Conservation (phyloP, 1,140 invertebrate species). For the Bombus pascuorum region DNA sequence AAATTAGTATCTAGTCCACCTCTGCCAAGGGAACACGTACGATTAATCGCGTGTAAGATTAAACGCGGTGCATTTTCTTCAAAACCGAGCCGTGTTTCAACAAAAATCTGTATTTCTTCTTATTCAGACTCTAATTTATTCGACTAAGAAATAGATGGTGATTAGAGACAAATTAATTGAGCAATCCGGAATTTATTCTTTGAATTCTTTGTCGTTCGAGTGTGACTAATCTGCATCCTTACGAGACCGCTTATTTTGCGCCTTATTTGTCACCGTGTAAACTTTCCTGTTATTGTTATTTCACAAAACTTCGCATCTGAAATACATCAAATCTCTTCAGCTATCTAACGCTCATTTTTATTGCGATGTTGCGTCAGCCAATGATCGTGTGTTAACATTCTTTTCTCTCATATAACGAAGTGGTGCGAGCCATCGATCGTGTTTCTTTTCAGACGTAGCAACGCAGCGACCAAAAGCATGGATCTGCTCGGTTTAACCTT, state of each 20-base stretch:
- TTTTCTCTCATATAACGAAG: neutral
- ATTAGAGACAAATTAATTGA: too few species aligned
- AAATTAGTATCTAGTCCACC: neutral
- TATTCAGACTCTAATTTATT: neutral
- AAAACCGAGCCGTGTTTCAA: too few species aligned
- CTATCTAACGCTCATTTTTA: neutral
- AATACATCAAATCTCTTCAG: too few species aligned
- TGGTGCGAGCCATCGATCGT: neutral
- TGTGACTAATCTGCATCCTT: too few species aligned
- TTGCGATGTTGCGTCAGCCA: neutral
- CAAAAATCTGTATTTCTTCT: neutral
- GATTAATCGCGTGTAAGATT: too few species aligned
- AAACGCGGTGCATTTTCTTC: neutral
- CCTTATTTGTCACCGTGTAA: rapidly evolving
- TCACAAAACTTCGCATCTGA: neutral
- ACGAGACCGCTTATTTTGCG: too few species aligned
- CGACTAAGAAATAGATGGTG: neutral
- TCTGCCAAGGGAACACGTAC: neutral
- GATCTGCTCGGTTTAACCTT: slow-evolving; percentile 57
- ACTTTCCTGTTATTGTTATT: too few species aligned
- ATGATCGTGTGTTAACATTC: too few species aligned
- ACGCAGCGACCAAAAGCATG: slow-evolving; percentile 32
- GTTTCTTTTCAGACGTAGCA: slow-evolving; percentile 37
- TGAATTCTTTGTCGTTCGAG: too few species aligned
- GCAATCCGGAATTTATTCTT: too few species aligned